Conservation (phyloP, 2,888 invertebrate species). For the Drosophila acutilabella region DNA sequence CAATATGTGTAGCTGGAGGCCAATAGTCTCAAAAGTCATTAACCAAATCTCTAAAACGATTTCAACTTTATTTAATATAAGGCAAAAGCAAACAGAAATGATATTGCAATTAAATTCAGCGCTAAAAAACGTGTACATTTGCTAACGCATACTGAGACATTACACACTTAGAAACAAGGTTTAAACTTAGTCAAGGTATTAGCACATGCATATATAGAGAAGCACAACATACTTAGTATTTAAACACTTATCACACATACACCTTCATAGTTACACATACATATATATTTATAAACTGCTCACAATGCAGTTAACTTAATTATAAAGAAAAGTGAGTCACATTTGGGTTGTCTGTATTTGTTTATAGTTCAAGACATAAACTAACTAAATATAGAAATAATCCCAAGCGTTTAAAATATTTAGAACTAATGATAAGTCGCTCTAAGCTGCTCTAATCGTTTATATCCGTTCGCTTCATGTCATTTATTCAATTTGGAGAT, state of each 20-base stretch:
- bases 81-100: constrained; percentile 49
- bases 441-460: too few relatives aligned
- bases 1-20: constrained; percentile 32
- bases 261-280: not conserved
- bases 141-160: not conserved
- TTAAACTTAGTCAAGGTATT: constrained; percentile 48
- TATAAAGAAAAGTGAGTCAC: constrained; percentile 48
- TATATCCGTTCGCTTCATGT: not conserved
- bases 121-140: constrained; percentile 43
- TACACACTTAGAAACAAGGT: constrained; percentile 25
- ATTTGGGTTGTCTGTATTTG: constrained; percentile 23
- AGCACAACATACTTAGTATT: constrained; percentile 18
- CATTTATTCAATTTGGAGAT: not conserved
- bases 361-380: constrained; percentile 8
- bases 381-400: not conserved
- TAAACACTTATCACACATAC: constrained; percentile 15
- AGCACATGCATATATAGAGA: constrained; percentile 8
- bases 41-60: constrained; percentile 41
- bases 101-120: constrained; percentile 56
- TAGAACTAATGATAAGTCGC: too few relatives aligned
- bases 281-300: constrained; percentile 29
- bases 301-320: constrained; percentile 59
- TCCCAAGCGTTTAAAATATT: not conserved
- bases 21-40: constrained; percentile 27
- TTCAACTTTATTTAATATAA: constrained; percentile 38